These are phyloP conservation scores for Endotricha flammealis DNA, from an alignment of 2,888 invertebrate genomes.

Conservation along the genomic window DNA sequence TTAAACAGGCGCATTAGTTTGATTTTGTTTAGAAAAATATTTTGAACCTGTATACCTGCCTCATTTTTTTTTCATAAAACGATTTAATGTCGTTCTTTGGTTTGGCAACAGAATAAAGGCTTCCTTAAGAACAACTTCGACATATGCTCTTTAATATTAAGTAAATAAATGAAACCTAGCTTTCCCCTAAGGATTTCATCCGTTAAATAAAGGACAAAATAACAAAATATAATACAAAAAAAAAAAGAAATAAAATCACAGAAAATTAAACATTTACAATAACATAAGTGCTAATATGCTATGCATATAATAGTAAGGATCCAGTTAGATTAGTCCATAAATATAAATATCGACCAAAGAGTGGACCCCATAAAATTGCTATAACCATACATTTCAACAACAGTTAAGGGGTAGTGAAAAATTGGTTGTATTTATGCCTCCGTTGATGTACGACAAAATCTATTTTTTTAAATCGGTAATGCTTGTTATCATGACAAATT, in stretches of 20 bases:
- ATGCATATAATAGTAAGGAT: constrained; percentile 26
- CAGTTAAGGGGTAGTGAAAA: too few species aligned
- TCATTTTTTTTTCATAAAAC: too few species aligned
- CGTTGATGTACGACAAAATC: too few species aligned
- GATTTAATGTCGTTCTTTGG: constrained; percentile 59
- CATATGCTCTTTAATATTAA: constrained; percentile 29
- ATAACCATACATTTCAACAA: too few species aligned
- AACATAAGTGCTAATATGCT: constrained; percentile 29
- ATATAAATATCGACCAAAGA: too few species aligned
- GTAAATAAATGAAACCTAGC: constrained; percentile 43
- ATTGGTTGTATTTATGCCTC: too few species aligned
- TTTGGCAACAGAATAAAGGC: constrained; percentile 34
- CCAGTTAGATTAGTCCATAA: too few species aligned
- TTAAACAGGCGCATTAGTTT: constrained; percentile 2
- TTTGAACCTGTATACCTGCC: too few species aligned
- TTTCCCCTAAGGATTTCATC: constrained; percentile 62
- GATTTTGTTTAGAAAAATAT: neutral
- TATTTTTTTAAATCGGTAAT: too few species aligned
- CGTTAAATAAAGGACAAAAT: constrained; percentile 51
- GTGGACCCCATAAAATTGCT: too few species aligned
- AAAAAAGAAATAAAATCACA: constrained; percentile 62
- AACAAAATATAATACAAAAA: constrained; percentile 48
- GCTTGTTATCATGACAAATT: too few species aligned
- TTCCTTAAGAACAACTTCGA: constrained; percentile 32
- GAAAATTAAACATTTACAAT: constrained; percentile 59